These are phyloP conservation scores for Micoletzkya japonica DNA, from an alignment of 2,888 invertebrate species.

Conservation along the genomic window DNA sequence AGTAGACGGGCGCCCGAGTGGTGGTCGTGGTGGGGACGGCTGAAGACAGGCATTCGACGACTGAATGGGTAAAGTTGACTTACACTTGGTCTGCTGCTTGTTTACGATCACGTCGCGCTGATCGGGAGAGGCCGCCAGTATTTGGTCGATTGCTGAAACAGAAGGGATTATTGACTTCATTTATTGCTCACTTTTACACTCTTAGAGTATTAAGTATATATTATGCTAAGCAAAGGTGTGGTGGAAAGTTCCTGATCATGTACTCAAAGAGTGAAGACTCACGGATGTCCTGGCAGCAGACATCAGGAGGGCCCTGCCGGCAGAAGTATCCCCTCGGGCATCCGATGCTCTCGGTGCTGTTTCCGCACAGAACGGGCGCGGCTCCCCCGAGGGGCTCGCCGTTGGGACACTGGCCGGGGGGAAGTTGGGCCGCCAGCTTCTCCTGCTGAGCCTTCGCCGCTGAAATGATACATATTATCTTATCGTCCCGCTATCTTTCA, in stretches of 20 bases:
- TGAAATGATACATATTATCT: neutral
- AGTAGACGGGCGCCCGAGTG: slow-evolving; percentile 35
- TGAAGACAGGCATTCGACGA: neutral
- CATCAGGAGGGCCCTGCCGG: slow-evolving; percentile 59
- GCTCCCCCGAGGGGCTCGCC: slow-evolving; percentile 56
- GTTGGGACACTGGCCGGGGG: slow-evolving; percentile 57
- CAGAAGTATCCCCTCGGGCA: slow-evolving; percentile 61
- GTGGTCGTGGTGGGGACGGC: slow-evolving; percentile 9
- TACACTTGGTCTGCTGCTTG: slow-evolving; percentile 4
- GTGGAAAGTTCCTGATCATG: neutral
- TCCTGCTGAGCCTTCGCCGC: slow-evolving; percentile 26
- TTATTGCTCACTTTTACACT: neutral
- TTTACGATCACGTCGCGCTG: neutral
- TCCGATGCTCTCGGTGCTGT: slow-evolving; percentile 57
- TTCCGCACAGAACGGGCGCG: slow-evolving; percentile 58
- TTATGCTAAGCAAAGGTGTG: neutral
- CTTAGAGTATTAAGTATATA: neutral
- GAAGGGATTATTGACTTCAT: neutral
- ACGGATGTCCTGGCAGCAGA: slow-evolving; percentile 57
- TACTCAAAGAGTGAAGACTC: slow-evolving; percentile 7
- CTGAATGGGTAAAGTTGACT: neutral
- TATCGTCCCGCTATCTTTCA: neutral
- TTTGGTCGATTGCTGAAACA: slow-evolving; percentile 20
- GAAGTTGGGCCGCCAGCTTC: slow-evolving; percentile 34
- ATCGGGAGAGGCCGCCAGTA: slow-evolving; percentile 6